Evolutionary conservation across 2,888 invertebrate genomes (phyloP).

Genomic region (Beris morrisii): DNA sequence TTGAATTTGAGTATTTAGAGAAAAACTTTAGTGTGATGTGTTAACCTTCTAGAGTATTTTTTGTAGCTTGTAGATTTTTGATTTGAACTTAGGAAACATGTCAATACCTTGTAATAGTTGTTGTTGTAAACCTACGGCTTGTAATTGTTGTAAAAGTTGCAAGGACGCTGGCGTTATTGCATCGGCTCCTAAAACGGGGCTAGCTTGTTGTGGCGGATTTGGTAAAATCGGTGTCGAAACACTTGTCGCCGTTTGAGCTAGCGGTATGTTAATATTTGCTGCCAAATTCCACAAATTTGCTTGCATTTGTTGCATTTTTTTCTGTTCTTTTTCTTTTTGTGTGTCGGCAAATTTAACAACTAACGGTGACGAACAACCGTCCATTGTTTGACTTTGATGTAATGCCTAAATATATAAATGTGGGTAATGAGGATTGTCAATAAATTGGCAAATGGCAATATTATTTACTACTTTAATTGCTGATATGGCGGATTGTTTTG

Average conservation of each 20-base stretch:
- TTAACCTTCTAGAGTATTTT: no score
- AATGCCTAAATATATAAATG: conserved; percentile 61
- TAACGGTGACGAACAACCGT: conserved; percentile 96
- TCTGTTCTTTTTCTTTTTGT: conserved; percentile 97
- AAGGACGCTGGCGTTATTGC: conserved; percentile 65
- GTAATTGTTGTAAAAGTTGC: conserved; percentile 67
- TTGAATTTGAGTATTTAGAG: no score
- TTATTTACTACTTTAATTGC: conserved; percentile 80
- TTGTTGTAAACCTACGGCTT: conserved; percentile 67
- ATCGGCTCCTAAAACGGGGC: conserved; percentile 57
- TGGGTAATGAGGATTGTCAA: background rate
- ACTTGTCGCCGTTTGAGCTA: conserved; percentile 59
- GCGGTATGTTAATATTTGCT: conserved; percentile 58
- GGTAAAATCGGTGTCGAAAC: conserved; percentile 58
- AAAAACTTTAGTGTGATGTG: no score
- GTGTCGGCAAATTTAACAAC: conserved; percentile 99
- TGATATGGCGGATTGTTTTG: conserved; percentile 95
- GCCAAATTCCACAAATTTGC: conserved; percentile 88
- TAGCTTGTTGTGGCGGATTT: conserved; percentile 56
- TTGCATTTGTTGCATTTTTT: conserved; percentile 92
- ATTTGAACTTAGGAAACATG: no score
- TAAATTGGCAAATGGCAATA: background rate
- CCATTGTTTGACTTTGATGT: conserved; percentile 99
- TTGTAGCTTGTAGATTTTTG: no score
- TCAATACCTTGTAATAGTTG: conserved; percentile 63